Evolutionary conservation across 2,888 invertebrate species (phyloP), one percentile per base, ranked within the genome.

Genomic region (Stictocephala bisonia): DNA sequence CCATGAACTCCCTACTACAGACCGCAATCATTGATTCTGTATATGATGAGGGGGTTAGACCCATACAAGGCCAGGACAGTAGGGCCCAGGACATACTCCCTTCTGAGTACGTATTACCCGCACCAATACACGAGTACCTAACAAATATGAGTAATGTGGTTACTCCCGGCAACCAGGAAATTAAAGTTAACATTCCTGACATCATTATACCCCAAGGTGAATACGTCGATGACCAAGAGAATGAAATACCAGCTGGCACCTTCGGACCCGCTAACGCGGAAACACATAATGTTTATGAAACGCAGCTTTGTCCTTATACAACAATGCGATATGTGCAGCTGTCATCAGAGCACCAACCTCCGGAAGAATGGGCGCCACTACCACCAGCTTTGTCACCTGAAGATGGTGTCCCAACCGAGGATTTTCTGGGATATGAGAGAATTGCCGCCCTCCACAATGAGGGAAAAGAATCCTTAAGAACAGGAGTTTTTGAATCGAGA

Each of bases 31-130:
- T 64, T 2, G 64, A 64, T 20, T 18, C 22, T 6, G 35, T 64
- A 9, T 40, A 26, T 15, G 64, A 64, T 3, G 41, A 64, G 7
- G 41, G 40, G 11, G 26, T 35, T 11, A 9, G 64, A 3, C 11
- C 40, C 4, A 20, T 64, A 11, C 41, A 24, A 1, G 22, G 22
- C 27, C 35, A 35, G 20, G 41, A 64, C 15, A 26, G 26, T 2
- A 31, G 22, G 15, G 35, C 41, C 3, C 64, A 64, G 22, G 40
- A 64, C 35, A 20, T 64, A 4, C 41, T 64, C 6, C 64, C 66
- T 3, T 2, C 44, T n/a, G 66, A 66, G 15, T 66, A 66, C 26
- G n/a, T 66, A 3, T 29, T 44, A 7, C 66, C 66, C 3, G 66
- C 41, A 2, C 66, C 66, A 1, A 66, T 66, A 2, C 24, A 66